Percentiles rank a stretch among this genome's conserved stretches.
phyloP scores from a whole-genome alignment of 2,888 invertebrate species.

The Taphrorychus bicolor region DNA sequence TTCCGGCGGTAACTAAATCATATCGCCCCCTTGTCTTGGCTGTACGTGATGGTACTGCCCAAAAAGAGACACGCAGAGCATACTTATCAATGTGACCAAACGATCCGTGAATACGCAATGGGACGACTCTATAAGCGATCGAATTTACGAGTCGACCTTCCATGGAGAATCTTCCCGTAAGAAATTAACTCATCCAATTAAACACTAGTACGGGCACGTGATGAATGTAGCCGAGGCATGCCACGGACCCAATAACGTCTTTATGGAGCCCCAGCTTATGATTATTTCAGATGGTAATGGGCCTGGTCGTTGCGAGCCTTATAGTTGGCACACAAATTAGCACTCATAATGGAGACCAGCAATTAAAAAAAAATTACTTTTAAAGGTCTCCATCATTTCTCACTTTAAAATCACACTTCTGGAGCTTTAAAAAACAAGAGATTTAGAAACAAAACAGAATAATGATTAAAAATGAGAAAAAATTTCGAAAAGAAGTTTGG shows the following conservation, averaged over 20 bases:
- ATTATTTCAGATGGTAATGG: slow-evolving; percentile 5
- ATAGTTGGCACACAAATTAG: too few species aligned
- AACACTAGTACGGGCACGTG: slow-evolving; percentile 31
- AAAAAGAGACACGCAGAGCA: neutral
- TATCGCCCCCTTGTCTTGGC: slow-evolving; percentile 9
- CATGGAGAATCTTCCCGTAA: slow-evolving; percentile 27
- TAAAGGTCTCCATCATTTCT: too few species aligned
- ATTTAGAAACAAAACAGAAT: too few species aligned
- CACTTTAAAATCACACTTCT: too few species aligned
- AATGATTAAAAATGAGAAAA: too few species aligned
- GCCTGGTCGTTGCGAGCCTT: neutral
- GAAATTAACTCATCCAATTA: slow-evolving; percentile 41
- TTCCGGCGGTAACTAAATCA: slow-evolving; percentile 35
- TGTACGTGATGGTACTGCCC: slow-evolving; percentile 26
- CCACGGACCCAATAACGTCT: slow-evolving; percentile 36
- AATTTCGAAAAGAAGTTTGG: too few species aligned
- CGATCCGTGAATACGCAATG: neutral
- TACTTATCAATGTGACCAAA: slow-evolving; percentile 18
- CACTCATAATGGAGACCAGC: too few species aligned
- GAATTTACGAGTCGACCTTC: slow-evolving; percentile 32
- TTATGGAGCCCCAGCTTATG: slow-evolving; percentile 22
- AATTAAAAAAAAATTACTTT: too few species aligned
- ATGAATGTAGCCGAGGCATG: slow-evolving; percentile 30
- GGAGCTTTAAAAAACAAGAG: too few species aligned
- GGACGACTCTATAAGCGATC: slow-evolving; percentile 14